Evolutionary conservation across 1,140 invertebrate genomes (phyloP), one percentile per base, ranked within the genome.

Genomic region (Eriosoma lanigerum): DNA sequence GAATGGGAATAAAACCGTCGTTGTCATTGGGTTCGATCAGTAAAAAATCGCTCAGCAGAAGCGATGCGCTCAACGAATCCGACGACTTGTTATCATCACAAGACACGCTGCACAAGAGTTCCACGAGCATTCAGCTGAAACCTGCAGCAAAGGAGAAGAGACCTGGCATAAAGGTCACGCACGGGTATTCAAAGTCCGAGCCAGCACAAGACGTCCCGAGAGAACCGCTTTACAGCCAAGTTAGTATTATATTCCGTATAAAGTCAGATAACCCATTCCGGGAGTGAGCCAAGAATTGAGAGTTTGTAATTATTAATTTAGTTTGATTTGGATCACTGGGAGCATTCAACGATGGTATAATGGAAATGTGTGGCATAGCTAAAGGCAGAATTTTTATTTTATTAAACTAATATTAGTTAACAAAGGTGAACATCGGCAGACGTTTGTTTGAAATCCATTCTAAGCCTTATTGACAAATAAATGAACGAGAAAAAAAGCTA

Each of bases 131-230:
- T 24, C 81, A 64, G n/a, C 19, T 81, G 44, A 82, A 56, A 58
- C 72, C 68, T 10, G 80, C 72, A 12, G 44, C 62, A 26, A 66
- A 66, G 4, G 80, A 81, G n/a, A 81, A 50, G 32, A 76, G 50
- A 26, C 86, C 87, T 72, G 84, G 86, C 1, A 84, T 87, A 9
- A 83, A 85, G 3, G 87, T 88, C 29, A 88, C 90, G 78, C 91
- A 93, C 84, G 88, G 89, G 75, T 91, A 93, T 87, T 92, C 92
- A n/a, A 88, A 88, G 75, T 93, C 92, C 46, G 92, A 94, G 86
- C 90, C 90, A 0, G 73, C 68, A 6, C 70, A 58, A n/a, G 81
- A 88, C 87, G n/a, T 24, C n/a, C 81, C 62, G 48, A 82, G 70
- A 54, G 85, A 86, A 32, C 82, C 84, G 64, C 83, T 86, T 58